Evolutionary conservation across 2,888 invertebrate species (phyloP).

Genomic region (Drosophila tripunctata): DNA sequence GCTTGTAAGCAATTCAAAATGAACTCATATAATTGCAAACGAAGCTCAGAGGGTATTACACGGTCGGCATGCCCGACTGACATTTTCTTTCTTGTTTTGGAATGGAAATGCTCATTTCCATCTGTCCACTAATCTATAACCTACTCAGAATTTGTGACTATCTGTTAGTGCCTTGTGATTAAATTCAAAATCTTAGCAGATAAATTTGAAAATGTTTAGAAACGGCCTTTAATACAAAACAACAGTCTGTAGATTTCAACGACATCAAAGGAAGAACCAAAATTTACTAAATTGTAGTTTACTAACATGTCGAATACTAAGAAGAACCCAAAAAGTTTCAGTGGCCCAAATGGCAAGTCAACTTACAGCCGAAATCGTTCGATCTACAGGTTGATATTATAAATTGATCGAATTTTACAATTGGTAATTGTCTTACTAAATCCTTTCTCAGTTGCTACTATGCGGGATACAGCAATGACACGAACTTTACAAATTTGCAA

Average conservation of each 20-base stretch:
- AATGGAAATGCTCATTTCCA: no score
- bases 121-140: no score
- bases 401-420: background rate
- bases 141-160: no score
- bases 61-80: no score
- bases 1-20: no score
- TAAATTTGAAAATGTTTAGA: constrained; percentile 3
- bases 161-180: constrained; percentile 18
- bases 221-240: background rate
- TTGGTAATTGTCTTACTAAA: constrained; percentile 4
- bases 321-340: background rate
- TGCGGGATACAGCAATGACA: background rate
- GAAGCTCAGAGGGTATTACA: no score
- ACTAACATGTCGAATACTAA: constrained; percentile 6
- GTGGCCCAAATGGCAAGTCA: background rate
- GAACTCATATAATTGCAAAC: no score
- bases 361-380: constrained; percentile 4
- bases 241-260: background rate
- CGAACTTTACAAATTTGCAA: background rate
- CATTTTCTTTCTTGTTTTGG: no score
- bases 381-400: constrained; percentile 6
- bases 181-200: constrained; percentile 20
- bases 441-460: constrained; percentile 1
- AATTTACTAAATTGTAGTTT: no score
- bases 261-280: no score